Evolutionary conservation across 1,140 invertebrate species (phyloP).

Genomic region (Pseudomyrmex concolor): DNA sequence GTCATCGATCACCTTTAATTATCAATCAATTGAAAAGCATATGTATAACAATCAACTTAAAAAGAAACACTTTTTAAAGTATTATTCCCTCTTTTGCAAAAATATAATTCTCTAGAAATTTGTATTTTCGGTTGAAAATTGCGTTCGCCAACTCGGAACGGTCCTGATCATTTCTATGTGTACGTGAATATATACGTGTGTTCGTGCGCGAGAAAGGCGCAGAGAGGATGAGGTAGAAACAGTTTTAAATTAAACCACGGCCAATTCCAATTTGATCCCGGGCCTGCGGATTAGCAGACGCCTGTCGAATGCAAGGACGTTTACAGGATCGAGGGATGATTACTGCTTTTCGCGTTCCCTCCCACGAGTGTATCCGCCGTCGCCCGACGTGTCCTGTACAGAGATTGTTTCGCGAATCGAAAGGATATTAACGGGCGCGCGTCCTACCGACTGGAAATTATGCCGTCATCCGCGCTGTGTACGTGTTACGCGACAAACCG

Average conservation of each 20-base stretch:
- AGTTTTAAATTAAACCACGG: conserved; percentile 76
- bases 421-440: conserved; percentile 21
- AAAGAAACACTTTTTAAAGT: not conserved
- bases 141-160: not conserved
- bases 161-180: conserved; percentile 2
- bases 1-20: not conserved
- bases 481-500: conserved; percentile 18
- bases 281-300: conserved; percentile 68
- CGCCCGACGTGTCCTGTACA: not conserved
- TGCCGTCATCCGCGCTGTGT: conserved; percentile 17
- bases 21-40: not conserved
- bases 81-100: not conserved
- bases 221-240: conserved; percentile 48
- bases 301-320: conserved; percentile 63
- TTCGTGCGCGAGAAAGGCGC: conserved; percentile 13
- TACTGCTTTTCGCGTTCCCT: conserved; percentile 10
- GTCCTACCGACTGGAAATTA: conserved; percentile 55
- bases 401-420: conserved; percentile 46
- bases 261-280: conserved; percentile 76
- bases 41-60: not conserved
- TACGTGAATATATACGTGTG: not conserved
- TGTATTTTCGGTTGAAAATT: not conserved
- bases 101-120: not conserved
- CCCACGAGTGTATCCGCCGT: conserved; percentile 6
- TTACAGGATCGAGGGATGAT: conserved; percentile 47